Evolutionary conservation across 2,113 vertebrate genomes (phyloP).

Genomic region (Sorex araneus): DNA sequence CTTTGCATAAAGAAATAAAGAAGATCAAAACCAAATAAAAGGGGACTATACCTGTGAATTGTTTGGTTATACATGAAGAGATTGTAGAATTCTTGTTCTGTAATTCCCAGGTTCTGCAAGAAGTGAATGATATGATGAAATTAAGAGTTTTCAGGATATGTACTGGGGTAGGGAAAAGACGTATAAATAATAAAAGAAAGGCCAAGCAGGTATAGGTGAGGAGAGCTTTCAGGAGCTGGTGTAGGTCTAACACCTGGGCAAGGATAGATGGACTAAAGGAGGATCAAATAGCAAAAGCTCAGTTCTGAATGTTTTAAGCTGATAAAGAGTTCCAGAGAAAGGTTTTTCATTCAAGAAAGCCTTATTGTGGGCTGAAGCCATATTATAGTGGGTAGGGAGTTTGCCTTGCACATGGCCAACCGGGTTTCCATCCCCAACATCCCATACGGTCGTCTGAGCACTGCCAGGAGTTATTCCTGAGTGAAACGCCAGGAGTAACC

Average conservation of each 20-base stretch:
- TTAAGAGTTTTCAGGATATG: not conserved
- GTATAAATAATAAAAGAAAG: not conserved
- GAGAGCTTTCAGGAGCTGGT: not conserved
- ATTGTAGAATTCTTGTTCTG: not conserved
- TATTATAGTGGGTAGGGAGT: no score
- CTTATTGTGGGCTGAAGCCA: no score
- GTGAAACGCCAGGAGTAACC: no score
- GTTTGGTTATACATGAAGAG: conserved; percentile 30
- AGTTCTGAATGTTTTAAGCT: not conserved
- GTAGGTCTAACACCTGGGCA: not conserved
- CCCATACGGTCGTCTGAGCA: no score
- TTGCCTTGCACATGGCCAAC: no score
- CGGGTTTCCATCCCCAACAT: no score
- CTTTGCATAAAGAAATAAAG: not conserved
- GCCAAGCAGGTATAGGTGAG: not conserved
- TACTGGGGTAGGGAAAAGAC: not conserved
- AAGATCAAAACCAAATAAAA: conserved; percentile 39
- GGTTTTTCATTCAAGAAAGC: accelerated
- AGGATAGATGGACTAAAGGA: not conserved
- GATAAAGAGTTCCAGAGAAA: not conserved
- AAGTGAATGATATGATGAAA: conserved; percentile 13
- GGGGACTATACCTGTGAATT: not conserved
- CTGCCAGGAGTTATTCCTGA: no score
- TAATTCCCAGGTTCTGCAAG: not conserved
- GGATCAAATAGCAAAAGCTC: not conserved